phyloP scores from a whole-genome alignment of 2,113 vertebrate genomes.

The Muntiacus muntjak region DNA sequence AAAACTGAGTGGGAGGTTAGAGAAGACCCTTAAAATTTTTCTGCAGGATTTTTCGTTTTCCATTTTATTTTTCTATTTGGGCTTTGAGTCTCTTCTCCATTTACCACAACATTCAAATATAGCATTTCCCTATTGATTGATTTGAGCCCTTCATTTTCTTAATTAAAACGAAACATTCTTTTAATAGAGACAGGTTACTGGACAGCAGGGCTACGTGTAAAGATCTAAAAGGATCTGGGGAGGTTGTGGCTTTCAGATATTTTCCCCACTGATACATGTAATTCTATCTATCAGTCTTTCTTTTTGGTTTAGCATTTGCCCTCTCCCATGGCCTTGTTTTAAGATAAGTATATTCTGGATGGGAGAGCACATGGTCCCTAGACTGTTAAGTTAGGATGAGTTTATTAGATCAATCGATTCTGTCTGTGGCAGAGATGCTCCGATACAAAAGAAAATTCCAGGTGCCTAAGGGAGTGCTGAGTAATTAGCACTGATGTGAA shows the following conservation, averaged over 20 bases:
- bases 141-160: background rate
- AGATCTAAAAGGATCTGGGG: background rate
- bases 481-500: background rate
- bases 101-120: background rate
- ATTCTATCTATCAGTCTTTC: background rate
- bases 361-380: background rate
- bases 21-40: background rate
- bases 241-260: background rate
- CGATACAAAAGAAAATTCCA: slow-evolving; percentile 1
- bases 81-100: background rate
- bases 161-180: background rate
- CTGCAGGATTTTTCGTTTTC: background rate
- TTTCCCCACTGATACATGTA: background rate
- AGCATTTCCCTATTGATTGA: background rate
- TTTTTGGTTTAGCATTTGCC: background rate
- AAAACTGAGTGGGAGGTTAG: background rate
- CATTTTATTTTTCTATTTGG: background rate
- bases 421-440: slow-evolving; percentile 25
- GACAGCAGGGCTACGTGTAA: background rate
- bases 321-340: slow-evolving; percentile 7
- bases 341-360: slow-evolving; percentile 11
- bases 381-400: slow-evolving; percentile 5
- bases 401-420: slow-evolving; percentile 30
- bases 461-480: slow-evolving; percentile 1
- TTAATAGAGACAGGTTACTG: background rate